These are phyloP conservation scores for Lemur catta DNA, from an alignment of 2,797 vertebrate species.

Conservation along the genomic window DNA sequence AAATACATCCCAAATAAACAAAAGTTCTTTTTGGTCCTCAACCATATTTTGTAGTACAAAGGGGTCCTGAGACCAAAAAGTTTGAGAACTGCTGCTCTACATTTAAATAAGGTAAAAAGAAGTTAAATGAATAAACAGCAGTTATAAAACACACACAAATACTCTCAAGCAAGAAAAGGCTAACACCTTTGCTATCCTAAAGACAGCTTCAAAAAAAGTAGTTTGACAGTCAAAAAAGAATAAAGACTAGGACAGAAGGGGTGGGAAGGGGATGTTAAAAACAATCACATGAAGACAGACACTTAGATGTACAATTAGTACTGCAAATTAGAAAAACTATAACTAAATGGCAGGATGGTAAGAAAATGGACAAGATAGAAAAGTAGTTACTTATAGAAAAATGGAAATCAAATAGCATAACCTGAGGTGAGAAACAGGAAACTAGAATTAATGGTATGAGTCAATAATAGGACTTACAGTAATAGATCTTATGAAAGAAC, in stretches of 20 bases:
- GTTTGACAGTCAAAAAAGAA: background rate
- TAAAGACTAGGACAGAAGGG: background rate
- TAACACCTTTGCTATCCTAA: background rate
- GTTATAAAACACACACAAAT: conserved; percentile 7
- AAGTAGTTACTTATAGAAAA: background rate
- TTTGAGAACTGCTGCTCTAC: background rate
- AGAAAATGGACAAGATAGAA: background rate
- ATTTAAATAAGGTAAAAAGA: background rate
- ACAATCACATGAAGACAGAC: background rate
- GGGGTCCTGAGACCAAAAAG: background rate
- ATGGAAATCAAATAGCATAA: background rate
- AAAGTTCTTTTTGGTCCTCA: background rate
- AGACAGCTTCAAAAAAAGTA: background rate
- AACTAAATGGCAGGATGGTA: background rate
- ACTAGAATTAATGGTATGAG: background rate
- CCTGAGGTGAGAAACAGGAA: background rate
- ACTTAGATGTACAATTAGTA: background rate
- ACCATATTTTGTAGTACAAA: background rate
- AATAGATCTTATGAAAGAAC: background rate
- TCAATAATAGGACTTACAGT: background rate
- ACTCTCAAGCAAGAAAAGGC: conserved; percentile 14
- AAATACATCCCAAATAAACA: background rate
- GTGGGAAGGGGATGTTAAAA: background rate
- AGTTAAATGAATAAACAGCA: background rate
- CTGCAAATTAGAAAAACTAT: background rate